phyloP scores from a whole-genome alignment of 1,140 invertebrate species.

The Penaeus japonicus region DNA sequence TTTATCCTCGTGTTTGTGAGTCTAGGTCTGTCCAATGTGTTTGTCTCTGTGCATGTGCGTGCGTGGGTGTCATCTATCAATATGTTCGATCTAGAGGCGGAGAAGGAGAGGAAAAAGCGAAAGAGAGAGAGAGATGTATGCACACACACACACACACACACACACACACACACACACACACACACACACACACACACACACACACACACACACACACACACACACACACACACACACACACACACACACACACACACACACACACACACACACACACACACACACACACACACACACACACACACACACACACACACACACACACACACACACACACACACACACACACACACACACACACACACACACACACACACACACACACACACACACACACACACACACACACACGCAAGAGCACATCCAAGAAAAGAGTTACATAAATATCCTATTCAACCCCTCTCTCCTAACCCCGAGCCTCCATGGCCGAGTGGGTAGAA shows the following conservation, averaged over 20 bases:
- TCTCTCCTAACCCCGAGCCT: no score
- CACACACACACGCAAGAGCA: background rate
- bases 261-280: background rate
- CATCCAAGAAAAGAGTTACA: background rate
- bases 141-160: background rate
- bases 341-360: background rate
- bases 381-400: background rate
- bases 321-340: background rate
- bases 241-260: background rate
- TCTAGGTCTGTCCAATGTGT: no score
- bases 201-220: background rate
- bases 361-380: background rate
- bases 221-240: background rate
- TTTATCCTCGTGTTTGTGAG: no score
- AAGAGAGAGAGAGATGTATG: no score
- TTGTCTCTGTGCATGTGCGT: no score
- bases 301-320: background rate
- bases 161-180: background rate
- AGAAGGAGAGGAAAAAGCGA: no score
- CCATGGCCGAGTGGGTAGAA: background rate
- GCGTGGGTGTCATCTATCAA: no score
- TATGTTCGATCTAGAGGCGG: no score
- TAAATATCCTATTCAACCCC: no score
- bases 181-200: background rate
- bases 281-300: background rate